These are phyloP conservation scores for Malacosoma neustria DNA, from an alignment of 2,888 invertebrate species.

Conservation along the genomic window DNA sequence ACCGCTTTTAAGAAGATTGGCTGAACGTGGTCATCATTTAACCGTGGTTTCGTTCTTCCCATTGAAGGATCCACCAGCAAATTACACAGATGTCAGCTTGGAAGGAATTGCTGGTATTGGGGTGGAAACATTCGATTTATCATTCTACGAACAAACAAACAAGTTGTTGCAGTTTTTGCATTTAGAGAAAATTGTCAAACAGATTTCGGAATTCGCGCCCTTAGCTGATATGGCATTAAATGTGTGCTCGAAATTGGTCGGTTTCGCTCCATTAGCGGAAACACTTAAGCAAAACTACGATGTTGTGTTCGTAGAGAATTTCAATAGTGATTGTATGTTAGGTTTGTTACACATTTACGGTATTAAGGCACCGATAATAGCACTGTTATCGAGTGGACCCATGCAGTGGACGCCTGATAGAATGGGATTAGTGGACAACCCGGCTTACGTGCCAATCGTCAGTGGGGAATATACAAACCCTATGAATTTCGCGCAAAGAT, in stretches of 20 bases:
- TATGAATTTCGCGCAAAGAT: conserved; percentile 67
- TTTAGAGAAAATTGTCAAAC: conserved; percentile 30
- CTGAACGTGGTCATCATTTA: conserved; percentile 74
- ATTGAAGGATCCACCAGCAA: conserved; percentile 49
- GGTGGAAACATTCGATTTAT: conserved; percentile 43
- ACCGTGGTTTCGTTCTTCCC: conserved; percentile 78
- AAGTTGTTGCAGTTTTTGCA: conserved; percentile 28
- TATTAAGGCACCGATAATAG: conserved; percentile 70
- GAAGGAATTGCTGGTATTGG: conserved; percentile 47
- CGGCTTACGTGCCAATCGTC: conserved; percentile 69
- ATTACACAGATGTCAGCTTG: conserved; percentile 57
- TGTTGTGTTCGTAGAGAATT: conserved; percentile 75
- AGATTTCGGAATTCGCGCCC: conserved; percentile 34
- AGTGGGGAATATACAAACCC: conserved; percentile 57
- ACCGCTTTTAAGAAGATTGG: conserved; percentile 68
- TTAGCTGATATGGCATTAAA: conserved; percentile 39
- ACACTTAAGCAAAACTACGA: conserved; percentile 72
- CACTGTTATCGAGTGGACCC: conserved; percentile 68
- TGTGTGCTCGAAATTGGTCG: conserved; percentile 50
- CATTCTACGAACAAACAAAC: conserved; percentile 30
- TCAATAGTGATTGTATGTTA: conserved; percentile 78
- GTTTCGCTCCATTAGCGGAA: conserved; percentile 43
- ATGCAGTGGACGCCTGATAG: conserved; percentile 73
- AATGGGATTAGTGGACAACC: conserved; percentile 61
- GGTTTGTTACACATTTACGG: conserved; percentile 73